Percentiles rank a stretch among this genome's conserved stretches.
These are phyloP conservation scores for Stenoptilia bipunctidactyla DNA, from an alignment of 2,888 invertebrate genomes.

Conservation along the genomic window DNA sequence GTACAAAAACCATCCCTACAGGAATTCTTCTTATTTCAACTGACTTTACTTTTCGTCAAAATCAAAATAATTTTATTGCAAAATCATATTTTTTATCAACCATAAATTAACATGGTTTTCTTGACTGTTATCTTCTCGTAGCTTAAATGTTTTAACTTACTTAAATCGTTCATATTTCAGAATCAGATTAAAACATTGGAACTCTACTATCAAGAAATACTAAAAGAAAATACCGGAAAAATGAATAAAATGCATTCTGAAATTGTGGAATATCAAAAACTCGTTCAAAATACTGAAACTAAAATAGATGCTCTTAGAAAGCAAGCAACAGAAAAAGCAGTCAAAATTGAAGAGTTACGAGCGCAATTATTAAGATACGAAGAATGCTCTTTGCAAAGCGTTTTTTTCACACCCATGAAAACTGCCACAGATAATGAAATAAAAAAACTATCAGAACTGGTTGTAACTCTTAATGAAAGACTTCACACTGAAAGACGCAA, in stretches of 20 bases:
- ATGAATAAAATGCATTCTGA: conserved; percentile 59
- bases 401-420: conserved; percentile 64
- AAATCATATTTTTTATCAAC: too few relatives aligned
- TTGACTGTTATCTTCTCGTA: too few relatives aligned
- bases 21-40: too few relatives aligned
- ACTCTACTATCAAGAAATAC: conserved; percentile 55
- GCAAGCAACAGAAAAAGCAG: conserved; percentile 52
- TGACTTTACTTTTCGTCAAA: too few relatives aligned
- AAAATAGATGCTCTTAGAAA: conserved; percentile 61
- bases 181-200: conserved; percentile 59
- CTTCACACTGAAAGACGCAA: conserved; percentile 71
- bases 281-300: conserved; percentile 55
- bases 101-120: too few relatives aligned
- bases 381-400: conserved; percentile 57
- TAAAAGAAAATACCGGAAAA: conserved; percentile 57
- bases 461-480: conserved; percentile 67
- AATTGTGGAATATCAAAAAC: conserved; percentile 45
- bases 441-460: conserved; percentile 69
- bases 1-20: too few relatives aligned
- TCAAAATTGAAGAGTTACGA: conserved; percentile 57
- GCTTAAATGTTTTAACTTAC: not conserved
- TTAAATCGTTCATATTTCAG: conserved; percentile 30
- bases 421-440: conserved; percentile 74
- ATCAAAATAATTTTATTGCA: too few relatives aligned
- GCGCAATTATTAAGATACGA: conserved; percentile 54